Evolutionary conservation across 2,888 invertebrate genomes (phyloP).

Genomic region (Melinopterus prodromus): DNA sequence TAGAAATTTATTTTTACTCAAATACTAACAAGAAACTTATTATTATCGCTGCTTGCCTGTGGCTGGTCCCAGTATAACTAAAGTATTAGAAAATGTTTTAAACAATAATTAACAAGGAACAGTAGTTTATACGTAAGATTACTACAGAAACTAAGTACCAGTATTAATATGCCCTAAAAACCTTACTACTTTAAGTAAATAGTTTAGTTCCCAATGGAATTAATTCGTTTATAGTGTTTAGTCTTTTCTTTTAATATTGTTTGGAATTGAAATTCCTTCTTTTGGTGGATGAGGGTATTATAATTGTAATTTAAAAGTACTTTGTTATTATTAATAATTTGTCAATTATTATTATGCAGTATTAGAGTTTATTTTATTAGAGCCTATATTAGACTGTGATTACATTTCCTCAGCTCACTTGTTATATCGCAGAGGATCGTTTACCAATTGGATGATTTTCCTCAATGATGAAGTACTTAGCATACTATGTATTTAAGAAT

Average conservation of each 20-base stretch:
- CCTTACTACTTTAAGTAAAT: slow-evolving; percentile 12
- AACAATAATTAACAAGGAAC: background rate
- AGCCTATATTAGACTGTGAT: slow-evolving; percentile 23
- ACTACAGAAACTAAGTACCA: slow-evolving; percentile 17
- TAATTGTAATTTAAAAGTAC: slow-evolving; percentile 5
- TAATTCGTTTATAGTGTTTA: background rate
- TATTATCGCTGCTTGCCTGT: slow-evolving; percentile 10
- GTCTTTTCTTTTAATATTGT: slow-evolving; percentile 10
- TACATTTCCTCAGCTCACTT: slow-evolving; percentile 5
- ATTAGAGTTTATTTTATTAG: slow-evolving; percentile 19
- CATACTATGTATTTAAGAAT: background rate
- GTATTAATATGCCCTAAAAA: slow-evolving; percentile 23
- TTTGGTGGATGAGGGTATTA: slow-evolving; percentile 19
- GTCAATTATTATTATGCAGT: slow-evolving; percentile 10
- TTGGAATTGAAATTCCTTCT: slow-evolving; percentile 12
- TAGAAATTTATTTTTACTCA: background rate
- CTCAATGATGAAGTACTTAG: background rate
- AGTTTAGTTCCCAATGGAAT: background rate
- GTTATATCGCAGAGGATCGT: background rate
- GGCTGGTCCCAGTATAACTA: slow-evolving; percentile 10
- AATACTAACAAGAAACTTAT: slow-evolving; percentile 15
- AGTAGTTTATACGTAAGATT: slow-evolving; percentile 7
- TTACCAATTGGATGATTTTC: background rate
- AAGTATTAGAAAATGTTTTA: slow-evolving; percentile 10
- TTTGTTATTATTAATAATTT: slow-evolving; percentile 12